phyloP scores from a whole-genome alignment of 2,888 invertebrate genomes.

The Yponomeuta plumbellus region DNA sequence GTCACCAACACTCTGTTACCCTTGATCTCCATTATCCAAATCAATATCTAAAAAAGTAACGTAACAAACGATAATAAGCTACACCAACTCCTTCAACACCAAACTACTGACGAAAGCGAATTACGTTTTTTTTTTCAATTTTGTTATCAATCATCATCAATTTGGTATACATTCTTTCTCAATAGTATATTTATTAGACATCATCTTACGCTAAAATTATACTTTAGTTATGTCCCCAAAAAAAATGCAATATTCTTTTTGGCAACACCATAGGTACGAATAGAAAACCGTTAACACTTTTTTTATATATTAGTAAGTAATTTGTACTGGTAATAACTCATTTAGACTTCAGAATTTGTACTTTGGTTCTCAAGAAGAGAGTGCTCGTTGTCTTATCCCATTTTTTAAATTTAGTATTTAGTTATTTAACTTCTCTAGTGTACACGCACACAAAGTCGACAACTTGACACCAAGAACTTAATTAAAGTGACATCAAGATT shows the following conservation, averaged over 20 bases:
- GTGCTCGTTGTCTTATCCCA: conserved; percentile 58
- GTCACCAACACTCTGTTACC: conserved; percentile 11
- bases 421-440: conserved; percentile 36
- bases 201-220: conserved; percentile 61
- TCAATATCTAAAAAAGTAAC: not conserved
- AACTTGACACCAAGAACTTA: conserved; percentile 61
- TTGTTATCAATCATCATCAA: conserved; percentile 27
- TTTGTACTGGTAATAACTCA: conserved; percentile 72
- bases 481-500: conserved; percentile 55
- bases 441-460: conserved; percentile 58
- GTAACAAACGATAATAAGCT: not conserved
- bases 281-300: conserved; percentile 24
- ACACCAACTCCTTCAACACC: not conserved
- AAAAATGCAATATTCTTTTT: conserved; percentile 61
- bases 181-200: conserved; percentile 24
- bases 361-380: conserved; percentile 61
- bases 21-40: conserved; percentile 14
- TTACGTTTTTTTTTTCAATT: not conserved
- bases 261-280: conserved; percentile 68
- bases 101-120: not conserved
- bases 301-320: conserved; percentile 28
- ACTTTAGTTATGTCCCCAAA: conserved; percentile 54
- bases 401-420: conserved; percentile 19
- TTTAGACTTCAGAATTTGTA: conserved; percentile 73
- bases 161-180: conserved; percentile 46